Evolutionary conservation across 2,797 vertebrate genomes (phyloP).

Genomic region (Psittacula derbiana): DNA sequence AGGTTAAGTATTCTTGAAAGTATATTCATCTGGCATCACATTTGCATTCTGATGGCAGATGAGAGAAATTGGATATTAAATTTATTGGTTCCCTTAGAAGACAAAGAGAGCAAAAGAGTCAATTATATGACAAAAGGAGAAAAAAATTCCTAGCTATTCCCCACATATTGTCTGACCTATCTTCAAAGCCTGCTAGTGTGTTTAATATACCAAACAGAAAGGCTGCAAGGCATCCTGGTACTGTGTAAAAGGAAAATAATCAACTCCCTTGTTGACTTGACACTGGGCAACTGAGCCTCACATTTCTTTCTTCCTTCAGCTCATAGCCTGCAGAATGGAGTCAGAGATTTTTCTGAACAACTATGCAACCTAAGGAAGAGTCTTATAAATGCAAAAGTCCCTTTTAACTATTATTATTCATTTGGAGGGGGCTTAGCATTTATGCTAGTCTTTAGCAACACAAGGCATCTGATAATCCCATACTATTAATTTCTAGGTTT

Average conservation of each 20-base stretch:
- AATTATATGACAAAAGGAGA: neutral
- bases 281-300: neutral
- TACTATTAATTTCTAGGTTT: neutral
- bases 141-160: neutral
- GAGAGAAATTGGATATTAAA: neutral
- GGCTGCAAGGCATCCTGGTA: neutral
- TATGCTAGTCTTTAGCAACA: neutral
- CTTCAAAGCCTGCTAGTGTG: neutral
- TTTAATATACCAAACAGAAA: neutral
- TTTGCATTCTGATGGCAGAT: conserved; percentile 27
- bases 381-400: neutral
- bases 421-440: neutral
- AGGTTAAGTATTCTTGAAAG: conserved; percentile 55
- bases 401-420: neutral
- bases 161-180: neutral
- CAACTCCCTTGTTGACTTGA: neutral
- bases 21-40: conserved; percentile 15
- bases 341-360: neutral
- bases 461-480: neutral
- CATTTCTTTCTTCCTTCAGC: neutral
- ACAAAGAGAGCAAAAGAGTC: neutral
- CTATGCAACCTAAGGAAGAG: neutral
- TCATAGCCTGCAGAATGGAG: neutral
- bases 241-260: neutral
- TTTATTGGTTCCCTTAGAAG: neutral